Conservation (phyloP, 2,797 vertebrate genomes). For the Apodemus agrarius region DNA sequence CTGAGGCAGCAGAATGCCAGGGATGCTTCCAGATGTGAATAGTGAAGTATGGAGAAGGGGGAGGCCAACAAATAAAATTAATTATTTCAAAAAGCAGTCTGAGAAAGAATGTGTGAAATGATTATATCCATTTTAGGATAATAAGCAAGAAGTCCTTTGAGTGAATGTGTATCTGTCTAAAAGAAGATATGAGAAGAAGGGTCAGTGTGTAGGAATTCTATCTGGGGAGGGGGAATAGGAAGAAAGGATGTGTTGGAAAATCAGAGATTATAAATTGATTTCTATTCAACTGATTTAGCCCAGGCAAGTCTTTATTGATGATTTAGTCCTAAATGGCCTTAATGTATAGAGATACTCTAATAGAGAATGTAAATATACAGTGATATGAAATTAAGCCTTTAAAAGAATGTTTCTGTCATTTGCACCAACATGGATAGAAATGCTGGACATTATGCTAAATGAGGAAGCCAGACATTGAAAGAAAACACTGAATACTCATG, state of each 20-base stretch:
- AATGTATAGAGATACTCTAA: background rate
- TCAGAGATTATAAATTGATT: no score
- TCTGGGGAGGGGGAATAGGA: accelerated
- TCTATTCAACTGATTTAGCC: background rate
- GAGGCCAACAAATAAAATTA: background rate
- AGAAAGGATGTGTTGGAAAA: accelerated
- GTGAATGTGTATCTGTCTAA: background rate
- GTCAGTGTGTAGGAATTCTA: background rate
- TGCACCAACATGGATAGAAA: background rate
- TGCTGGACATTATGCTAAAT: background rate
- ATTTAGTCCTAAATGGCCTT: background rate
- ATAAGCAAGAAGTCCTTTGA: background rate
- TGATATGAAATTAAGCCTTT: background rate
- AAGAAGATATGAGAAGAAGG: no score
- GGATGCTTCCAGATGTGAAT: background rate
- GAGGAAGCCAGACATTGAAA: background rate
- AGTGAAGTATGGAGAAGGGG: background rate
- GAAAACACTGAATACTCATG: background rate
- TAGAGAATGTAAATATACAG: no score
- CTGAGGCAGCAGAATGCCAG: background rate
- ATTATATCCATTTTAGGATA: accelerated
- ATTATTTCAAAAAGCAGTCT: background rate
- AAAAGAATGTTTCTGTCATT: background rate
- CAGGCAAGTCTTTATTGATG: no score
- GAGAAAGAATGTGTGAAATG: background rate